Percentiles rank a stretch among this genome's conserved stretches.
Evolutionary conservation across 2,797 vertebrate species (phyloP).

Genomic region (Hybognathus amarus): DNA sequence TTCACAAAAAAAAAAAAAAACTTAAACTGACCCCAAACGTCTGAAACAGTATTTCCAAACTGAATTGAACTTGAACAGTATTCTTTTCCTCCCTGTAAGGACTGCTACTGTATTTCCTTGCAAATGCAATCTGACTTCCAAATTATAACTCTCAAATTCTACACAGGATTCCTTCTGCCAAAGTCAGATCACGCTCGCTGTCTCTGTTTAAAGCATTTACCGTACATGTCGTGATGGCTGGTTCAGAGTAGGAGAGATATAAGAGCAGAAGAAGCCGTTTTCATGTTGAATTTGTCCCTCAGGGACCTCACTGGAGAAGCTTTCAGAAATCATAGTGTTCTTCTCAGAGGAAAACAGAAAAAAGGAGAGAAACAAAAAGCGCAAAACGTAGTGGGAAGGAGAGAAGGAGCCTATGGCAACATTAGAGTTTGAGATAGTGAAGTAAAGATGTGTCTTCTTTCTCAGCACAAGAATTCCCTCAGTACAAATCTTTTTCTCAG

Average conservation of each 20-base stretch:
- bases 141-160: conserved; percentile 11
- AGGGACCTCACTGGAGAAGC: conserved; percentile 34
- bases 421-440: conserved; percentile 15
- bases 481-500: not conserved
- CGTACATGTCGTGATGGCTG: conserved; percentile 15
- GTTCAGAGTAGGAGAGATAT: not conserved
- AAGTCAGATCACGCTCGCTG: not conserved
- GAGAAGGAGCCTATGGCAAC: conserved; percentile 15
- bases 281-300: conserved; percentile 37
- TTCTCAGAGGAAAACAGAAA: conserved; percentile 15
- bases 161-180: not conserved
- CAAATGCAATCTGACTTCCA: not conserved
- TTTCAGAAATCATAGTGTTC: conserved; percentile 33
- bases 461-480: conserved; percentile 4
- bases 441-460: conserved; percentile 9
- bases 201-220: conserved; percentile 28
- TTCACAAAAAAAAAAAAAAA: not conserved
- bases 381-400: conserved; percentile 22
- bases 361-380: conserved; percentile 22
- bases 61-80: not conserved
- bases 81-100: not conserved
- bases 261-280: conserved; percentile 25
- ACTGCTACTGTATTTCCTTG: not conserved
- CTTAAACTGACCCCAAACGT: not conserved
- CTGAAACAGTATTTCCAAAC: not conserved